These are phyloP conservation scores for Piscicola geometra DNA, from an alignment of 2,888 invertebrate genomes.

Conservation along the genomic window DNA sequence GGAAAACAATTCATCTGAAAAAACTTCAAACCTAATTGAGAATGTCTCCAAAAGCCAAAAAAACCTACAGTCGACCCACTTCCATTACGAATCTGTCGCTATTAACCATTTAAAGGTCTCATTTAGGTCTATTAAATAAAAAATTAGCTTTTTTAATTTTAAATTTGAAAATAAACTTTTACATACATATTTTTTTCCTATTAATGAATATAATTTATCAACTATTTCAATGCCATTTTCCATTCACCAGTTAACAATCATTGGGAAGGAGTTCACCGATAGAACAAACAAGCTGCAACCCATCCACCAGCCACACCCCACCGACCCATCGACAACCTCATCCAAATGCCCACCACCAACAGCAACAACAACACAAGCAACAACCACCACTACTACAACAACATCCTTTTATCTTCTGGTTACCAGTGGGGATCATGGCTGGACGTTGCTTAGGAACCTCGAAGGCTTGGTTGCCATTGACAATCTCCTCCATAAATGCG, in stretches of 20 bases:
- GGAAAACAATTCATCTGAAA: no score
- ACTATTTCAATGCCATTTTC: no score
- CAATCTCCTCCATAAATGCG: conserved; percentile 26
- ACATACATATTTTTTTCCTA: no score
- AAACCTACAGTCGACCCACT: neutral
- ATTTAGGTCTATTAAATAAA: no score
- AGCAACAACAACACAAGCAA: no score
- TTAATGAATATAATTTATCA: no score
- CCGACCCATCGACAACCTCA: no score
- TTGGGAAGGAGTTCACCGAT: neutral
- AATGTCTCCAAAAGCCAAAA: neutral
- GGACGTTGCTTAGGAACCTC: conserved; percentile 21
- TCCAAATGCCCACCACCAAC: no score
- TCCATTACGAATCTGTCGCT: conserved; percentile 4
- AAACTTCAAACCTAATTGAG: no score
- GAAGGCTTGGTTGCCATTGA: conserved; percentile 10
- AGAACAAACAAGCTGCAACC: neutral
- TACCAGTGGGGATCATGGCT: conserved; percentile 8
- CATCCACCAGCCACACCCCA: neutral
- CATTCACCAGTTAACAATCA: neutral
- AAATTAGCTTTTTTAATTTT: neutral
- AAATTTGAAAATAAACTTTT: no score
- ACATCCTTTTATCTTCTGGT: conserved; percentile 25
- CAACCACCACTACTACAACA: neutral
- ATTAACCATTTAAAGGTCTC: neutral